Evolutionary conservation across 2,888 invertebrate genomes (phyloP), one percentile per base, ranked within the genome.

Genomic region (Diplazon laetatorius): DNA sequence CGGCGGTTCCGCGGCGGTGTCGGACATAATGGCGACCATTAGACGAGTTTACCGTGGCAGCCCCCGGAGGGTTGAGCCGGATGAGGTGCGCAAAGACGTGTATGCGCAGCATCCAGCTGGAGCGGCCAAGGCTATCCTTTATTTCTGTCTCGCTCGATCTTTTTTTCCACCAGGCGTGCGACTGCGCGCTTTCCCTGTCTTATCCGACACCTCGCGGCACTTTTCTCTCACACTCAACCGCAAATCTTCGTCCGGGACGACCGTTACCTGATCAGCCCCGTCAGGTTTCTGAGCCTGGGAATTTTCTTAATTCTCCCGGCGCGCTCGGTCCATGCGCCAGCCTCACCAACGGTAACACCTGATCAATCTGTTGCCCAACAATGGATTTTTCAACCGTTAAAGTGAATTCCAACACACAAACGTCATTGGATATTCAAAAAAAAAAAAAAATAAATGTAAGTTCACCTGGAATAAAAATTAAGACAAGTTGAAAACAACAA

Each of bases 11-110:
- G 55, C 57, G n/a, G 46, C 55, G 59, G 71, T 77, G 81, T 76
- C 78, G 78, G 78, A 73, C 72, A 57, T 76, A 76, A 81, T 81
- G 78, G 76, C 76, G 78, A 76, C 78, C 73, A 78, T 81, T 81
- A 81, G 78, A 78, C 55, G 76, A 76, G 76, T 79, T 79, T 76
- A 79, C 76, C 75, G 69, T 59, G 79, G 72, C 63, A 44, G 70
- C 78, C 78, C 44, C 60, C 50, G 63, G 71, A 57, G 48, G 44
- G 66, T 14, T 60, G 63, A 14, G 30, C 18, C 20, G 35, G 30
- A 63, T n/a, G 65, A 8, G 65, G 14, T 8, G 18, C 18, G 37
- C 25, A 30, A 63, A 22, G 42, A 55, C 55, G 55, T 55, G 55
- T 52, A 14, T 42, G 37, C 39, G 20, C 52, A 25, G 20, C 16